Evolutionary conservation across 2,113 vertebrate genomes (phyloP).

Genomic region (Sinocyclocheilus grahami): DNA sequence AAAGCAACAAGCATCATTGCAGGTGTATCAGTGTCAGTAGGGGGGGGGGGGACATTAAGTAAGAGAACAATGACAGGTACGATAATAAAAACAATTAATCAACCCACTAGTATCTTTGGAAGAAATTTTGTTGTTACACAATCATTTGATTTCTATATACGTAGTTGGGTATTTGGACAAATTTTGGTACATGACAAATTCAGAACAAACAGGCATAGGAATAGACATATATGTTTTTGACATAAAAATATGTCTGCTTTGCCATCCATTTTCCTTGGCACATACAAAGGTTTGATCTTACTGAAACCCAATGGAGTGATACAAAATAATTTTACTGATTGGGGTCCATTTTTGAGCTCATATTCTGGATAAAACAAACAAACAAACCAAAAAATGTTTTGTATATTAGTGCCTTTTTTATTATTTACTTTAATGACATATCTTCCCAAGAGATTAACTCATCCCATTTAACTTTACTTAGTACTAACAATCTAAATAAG

Average conservation of each 20-base stretch:
- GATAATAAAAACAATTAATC: background rate
- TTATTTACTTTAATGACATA: constrained; percentile 29
- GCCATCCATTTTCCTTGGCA: constrained; percentile 60
- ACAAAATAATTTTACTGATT: background rate
- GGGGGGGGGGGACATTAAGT: background rate
- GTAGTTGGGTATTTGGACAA: background rate
- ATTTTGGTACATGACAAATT: background rate
- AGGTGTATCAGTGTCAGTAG: background rate
- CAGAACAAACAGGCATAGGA: background rate
- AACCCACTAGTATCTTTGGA: background rate
- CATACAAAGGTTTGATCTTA: constrained; percentile 61
- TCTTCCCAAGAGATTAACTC: background rate
- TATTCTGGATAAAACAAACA: background rate
- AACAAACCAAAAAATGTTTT: constrained; percentile 19
- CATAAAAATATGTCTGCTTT: background rate
- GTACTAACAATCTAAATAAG: constrained; percentile 32
- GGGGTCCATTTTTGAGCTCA: background rate
- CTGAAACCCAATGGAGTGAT: constrained; percentile 40
- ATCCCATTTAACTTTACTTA: background rate
- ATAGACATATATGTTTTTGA: background rate
- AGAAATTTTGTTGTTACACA: background rate
- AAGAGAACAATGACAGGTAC: background rate
- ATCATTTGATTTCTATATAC: background rate
- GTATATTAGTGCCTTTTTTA: constrained; percentile 22
- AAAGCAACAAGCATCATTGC: background rate